Conservation (phyloP, 2,113 vertebrate genomes). For the Eupsittula cactorum region DNA sequence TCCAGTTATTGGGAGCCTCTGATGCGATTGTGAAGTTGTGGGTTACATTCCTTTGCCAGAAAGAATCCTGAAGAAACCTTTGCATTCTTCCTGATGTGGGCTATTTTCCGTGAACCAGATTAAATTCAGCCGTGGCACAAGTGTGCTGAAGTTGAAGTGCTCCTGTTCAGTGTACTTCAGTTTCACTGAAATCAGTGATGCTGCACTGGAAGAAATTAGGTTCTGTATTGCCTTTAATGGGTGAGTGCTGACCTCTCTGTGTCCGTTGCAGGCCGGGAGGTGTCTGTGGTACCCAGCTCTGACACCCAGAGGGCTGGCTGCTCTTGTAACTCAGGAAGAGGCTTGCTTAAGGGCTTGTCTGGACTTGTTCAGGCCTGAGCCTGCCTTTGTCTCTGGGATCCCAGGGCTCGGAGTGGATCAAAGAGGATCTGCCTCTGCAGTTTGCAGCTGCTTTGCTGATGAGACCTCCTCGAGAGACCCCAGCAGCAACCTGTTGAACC, state of each 20-base stretch:
- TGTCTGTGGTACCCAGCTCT: background rate
- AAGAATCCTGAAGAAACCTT: background rate
- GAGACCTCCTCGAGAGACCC: background rate
- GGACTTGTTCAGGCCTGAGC: slow-evolving; percentile 67
- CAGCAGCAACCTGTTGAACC: rapidly evolving
- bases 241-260: rapidly evolving
- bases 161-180: rapidly evolving
- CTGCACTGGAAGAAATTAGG: rapidly evolving
- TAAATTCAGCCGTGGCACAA: background rate
- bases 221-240: rapidly evolving
- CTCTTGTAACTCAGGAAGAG: background rate
- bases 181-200: rapidly evolving
- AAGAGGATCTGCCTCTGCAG: background rate
- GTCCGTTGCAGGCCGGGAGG: background rate
- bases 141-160: background rate
- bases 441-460: background rate
- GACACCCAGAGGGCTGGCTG: background rate
- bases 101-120: rapidly evolving
- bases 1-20: background rate
- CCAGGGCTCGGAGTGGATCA: background rate
- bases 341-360: slow-evolving; percentile 52
- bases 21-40: background rate
- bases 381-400: background rate
- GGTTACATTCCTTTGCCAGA: background rate
- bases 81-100: background rate